Evolutionary conservation across 2,113 vertebrate species (phyloP).

Genomic region (Merops nubicus): DNA sequence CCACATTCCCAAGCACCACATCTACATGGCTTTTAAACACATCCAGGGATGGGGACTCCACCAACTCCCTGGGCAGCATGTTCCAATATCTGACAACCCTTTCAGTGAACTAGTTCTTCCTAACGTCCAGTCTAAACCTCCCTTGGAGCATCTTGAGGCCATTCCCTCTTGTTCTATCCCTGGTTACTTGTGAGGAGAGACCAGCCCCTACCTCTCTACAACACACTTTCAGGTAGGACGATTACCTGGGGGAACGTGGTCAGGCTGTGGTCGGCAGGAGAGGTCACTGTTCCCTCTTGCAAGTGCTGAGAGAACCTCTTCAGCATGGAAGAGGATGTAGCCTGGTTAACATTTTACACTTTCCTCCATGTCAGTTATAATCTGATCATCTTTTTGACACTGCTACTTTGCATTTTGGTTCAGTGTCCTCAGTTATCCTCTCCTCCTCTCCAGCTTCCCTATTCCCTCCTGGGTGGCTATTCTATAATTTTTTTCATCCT

Average conservation of each 20-base stretch:
- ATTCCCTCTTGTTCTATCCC: too few species aligned
- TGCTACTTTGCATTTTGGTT: neutral
- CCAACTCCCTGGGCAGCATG: too few species aligned
- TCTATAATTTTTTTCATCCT: neutral
- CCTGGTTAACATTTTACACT: neutral
- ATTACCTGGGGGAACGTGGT: neutral
- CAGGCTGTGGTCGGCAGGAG: neutral
- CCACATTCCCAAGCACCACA: too few species aligned
- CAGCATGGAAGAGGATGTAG: neutral
- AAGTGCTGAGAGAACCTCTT: neutral
- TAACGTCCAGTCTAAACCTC: too few species aligned
- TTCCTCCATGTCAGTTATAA: neutral
- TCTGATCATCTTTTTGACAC: neutral
- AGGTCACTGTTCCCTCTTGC: neutral
- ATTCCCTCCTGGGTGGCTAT: neutral
- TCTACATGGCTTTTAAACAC: too few species aligned
- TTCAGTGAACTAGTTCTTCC: too few species aligned
- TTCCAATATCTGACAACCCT: too few species aligned
- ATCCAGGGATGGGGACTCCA: too few species aligned
- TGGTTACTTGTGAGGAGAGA: too few species aligned
- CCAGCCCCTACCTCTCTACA: too few species aligned
- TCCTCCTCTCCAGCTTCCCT: neutral
- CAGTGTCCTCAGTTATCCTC: neutral
- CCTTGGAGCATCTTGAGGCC: too few species aligned
- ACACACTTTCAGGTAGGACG: too few species aligned